Base-by-base conservation (phyloP, 2,888 invertebrate species). In the Panzeria rudis region DNA sequence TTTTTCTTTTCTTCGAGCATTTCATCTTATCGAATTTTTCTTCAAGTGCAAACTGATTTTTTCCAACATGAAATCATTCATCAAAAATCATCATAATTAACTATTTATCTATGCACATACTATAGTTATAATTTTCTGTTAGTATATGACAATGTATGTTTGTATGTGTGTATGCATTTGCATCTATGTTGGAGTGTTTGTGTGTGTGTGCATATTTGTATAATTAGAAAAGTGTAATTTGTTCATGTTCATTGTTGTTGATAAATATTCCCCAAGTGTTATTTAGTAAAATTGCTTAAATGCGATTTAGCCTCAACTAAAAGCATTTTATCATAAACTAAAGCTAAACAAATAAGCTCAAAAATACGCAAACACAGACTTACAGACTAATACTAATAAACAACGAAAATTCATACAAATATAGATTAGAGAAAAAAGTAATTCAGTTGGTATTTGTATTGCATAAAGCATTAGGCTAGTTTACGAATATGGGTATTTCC, bases 261-360 rank as follows among this genome's bases (percentile, higher is more conserved):
- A 76, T 86, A 84, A 85, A 84, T 86, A 88, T 88, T 88, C 88
- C 88, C 88, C 78, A 86, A 87, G 87, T 88, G 86, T 88, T 87
- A 88, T 88, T 87, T 88, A 88, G 86, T 86, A 76, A 88, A 88
- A 88, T 87, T 87, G 82, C 83, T 83, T 87, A 86, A 88, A 87
- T 87, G 86, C 84, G 83, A 86, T 85, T 86, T 85, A 81, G 75
- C 50, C 72, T 64, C 71, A 59, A 79, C 82, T 64, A 79, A 85
- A 82, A 75, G 78, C 85, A 82, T 79, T 85, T 76, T 82, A 78
- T 82, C 78, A 82, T 82, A 85, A 85, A 86, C 86, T 85, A 84
- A 84, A 84, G 68, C 84, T 82, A 78, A 81, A 86, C 86, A 86
- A 86, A 84, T 86, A 80, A 78, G 52, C 75, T 76, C 64, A 41